These are phyloP conservation scores for Sibirionetta formosa DNA, from an alignment of 2,797 vertebrate species.

Conservation along the genomic window DNA sequence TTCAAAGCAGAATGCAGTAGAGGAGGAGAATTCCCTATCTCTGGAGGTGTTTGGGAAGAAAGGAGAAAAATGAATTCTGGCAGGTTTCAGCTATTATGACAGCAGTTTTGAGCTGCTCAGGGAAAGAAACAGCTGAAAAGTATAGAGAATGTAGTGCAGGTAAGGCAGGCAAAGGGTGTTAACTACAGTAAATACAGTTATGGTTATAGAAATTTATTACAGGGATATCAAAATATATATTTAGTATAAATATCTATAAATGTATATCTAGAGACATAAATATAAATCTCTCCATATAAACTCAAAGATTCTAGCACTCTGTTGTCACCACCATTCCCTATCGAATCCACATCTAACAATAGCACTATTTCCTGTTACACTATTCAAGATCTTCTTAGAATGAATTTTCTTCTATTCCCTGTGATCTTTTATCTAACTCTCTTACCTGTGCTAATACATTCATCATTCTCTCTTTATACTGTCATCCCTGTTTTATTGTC, in stretches of 20 bases:
- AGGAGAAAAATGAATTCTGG: not conserved
- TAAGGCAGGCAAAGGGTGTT: constrained; percentile 45
- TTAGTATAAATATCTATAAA: constrained; percentile 66
- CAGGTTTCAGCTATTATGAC: constrained; percentile 55
- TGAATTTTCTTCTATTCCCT: constrained; percentile 33
- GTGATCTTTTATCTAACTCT: constrained; percentile 53
- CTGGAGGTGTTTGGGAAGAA: not conserved
- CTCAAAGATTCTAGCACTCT: constrained; percentile 17
- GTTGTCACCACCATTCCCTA: constrained; percentile 45
- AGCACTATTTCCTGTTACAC: constrained; percentile 14
- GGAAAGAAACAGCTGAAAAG: constrained; percentile 41
- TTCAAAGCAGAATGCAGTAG: constrained; percentile 24
- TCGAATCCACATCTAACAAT: constrained; percentile 31
- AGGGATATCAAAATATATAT: constrained; percentile 56
- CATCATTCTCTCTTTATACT: constrained; percentile 63
- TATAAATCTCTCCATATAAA: constrained; percentile 50
- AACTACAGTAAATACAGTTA: constrained; percentile 54
- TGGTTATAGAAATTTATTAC: constrained; percentile 64
- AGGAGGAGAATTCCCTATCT: constrained; percentile 10
- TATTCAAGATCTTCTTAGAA: constrained; percentile 14
- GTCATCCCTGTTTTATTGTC: constrained; percentile 64
- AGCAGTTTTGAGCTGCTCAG: constrained; percentile 30
- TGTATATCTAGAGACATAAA: constrained; percentile 50
- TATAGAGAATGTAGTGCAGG: not conserved
- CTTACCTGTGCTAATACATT: constrained; percentile 63